Evolutionary conservation across 2,888 invertebrate species (phyloP).

Genomic region (Xestobium rufovillosum): DNA sequence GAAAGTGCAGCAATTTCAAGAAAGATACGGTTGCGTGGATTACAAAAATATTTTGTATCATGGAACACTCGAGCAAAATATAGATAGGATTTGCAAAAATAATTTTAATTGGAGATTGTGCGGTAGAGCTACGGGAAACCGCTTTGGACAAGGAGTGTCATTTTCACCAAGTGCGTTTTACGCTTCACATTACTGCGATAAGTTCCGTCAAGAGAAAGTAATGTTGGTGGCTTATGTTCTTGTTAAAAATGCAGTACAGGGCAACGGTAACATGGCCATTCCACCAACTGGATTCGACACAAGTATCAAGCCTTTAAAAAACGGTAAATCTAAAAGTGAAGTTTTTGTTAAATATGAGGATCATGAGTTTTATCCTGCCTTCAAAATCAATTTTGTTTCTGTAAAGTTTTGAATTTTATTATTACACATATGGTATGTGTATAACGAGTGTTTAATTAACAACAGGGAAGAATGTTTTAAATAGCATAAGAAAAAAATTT

Average conservation of each 20-base stretch:
- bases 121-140: conserved; percentile 13
- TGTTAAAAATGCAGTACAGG: conserved; percentile 1
- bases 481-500: too few species aligned
- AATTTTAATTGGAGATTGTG: conserved; percentile 18
- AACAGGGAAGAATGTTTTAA: too few species aligned
- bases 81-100: conserved; percentile 13
- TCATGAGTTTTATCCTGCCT: conserved; percentile 10
- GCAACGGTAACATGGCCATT: conserved; percentile 3
- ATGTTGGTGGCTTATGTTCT: conserved; percentile 11
- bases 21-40: not conserved
- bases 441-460: too few species aligned
- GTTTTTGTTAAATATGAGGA: conserved; percentile 14
- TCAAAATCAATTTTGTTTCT: conserved; percentile 11
- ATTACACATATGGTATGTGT: too few species aligned
- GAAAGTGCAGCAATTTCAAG: conserved; percentile 6
- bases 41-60: conserved; percentile 16
- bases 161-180: conserved; percentile 19
- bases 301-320: conserved; percentile 6
- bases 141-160: conserved; percentile 17
- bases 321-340: too few species aligned
- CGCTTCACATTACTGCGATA: conserved; percentile 15
- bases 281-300: conserved; percentile 12
- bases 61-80: conserved; percentile 13
- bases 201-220: conserved; percentile 6
- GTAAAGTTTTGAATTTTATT: too few species aligned